Base-by-base conservation (phyloP, 2,113 vertebrate genomes). In the Perca fluviatilis region DNA sequence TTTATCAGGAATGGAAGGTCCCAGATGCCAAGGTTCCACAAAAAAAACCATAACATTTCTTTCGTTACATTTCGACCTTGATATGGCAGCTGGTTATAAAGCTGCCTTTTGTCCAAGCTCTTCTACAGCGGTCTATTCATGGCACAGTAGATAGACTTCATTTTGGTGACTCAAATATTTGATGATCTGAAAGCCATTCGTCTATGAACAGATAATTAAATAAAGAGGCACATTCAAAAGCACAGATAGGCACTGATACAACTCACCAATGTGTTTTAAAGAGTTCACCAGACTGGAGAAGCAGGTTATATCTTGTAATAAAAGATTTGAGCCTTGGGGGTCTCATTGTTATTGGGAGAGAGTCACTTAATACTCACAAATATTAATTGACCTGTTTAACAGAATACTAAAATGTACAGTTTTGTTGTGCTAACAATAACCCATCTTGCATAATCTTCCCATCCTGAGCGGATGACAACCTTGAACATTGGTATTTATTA, bases 401-500 rank as follows among this genome's bases (percentile, higher is more conserved):
- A 72, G 67, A 57, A 50, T 49, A 40, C 54, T 63, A 16, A 60
- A 68, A 65, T 50, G 8, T 46, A 36, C 18, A 49, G 18, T 43
- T n/a, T 73, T 65, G 7, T 2, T 79, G 36, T 12, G 23, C 49
- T 60, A 74, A 63, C 66, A 84, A 60, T 51, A 78, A 47, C 15
- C 33, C 2, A 49, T 76, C 46, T 84, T 77, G 60, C 14, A 65
- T 79, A 79, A 89, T 81, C 7, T 75, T 72, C 14, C 43, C 27
- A 83, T 50, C 15, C 16, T 82, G 66, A 79, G 53, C 0, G 1
- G 53, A 65, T 6, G 30, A 81, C 76, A 79, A 85, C 83, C 87
- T 92, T 91, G 87, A 90, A 90, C 74, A 79, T 23, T 64, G 61
- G 71, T 36, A 56, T 87, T 86, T 83, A 77, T 87, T 79, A 78